A percentile compares a stretch with the other conserved stretches of the same genome.
Conservation (phyloP, 1,140 invertebrate species). For the Microplitis mediator region DNA sequence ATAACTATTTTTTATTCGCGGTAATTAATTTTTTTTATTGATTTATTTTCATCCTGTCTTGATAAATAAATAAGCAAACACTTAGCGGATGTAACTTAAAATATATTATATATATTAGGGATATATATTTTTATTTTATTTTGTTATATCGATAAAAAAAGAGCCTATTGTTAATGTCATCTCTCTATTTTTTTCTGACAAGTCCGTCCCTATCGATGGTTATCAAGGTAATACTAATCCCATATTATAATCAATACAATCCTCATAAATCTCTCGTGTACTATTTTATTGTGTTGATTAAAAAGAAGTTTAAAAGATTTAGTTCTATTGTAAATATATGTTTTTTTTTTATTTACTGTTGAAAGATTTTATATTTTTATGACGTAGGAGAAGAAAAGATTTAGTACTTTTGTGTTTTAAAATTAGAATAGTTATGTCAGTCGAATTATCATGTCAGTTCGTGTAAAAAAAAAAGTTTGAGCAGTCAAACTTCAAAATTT, state of each 20-base stretch:
- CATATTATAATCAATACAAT: slow-evolving; percentile 61
- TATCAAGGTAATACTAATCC: slow-evolving; percentile 63
- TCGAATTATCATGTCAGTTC: no score
- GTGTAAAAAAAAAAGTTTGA: no score
- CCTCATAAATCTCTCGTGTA: slow-evolving; percentile 51
- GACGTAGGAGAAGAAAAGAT: neutral
- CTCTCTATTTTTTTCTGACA: slow-evolving; percentile 64
- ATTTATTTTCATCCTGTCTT: neutral
- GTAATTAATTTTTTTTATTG: neutral
- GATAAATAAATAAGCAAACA: slow-evolving; percentile 38
- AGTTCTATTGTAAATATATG: no score
- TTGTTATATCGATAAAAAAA: slow-evolving; percentile 58
- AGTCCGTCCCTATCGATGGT: slow-evolving; percentile 63
- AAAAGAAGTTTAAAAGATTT: neutral
- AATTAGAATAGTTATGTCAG: no score
- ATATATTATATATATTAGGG: neutral
- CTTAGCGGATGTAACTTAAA: slow-evolving; percentile 32
- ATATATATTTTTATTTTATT: slow-evolving; percentile 44
- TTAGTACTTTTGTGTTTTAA: no score
- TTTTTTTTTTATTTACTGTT: neutral
- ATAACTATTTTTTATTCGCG: neutral
- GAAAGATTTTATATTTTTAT: neutral
- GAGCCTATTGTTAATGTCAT: slow-evolving; percentile 64
- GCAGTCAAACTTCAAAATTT: no score
- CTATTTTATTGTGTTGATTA: slow-evolving; percentile 46